These are phyloP conservation scores for Scaeva pyrastri DNA, from an alignment of 2,888 invertebrate species.

Conservation along the genomic window DNA sequence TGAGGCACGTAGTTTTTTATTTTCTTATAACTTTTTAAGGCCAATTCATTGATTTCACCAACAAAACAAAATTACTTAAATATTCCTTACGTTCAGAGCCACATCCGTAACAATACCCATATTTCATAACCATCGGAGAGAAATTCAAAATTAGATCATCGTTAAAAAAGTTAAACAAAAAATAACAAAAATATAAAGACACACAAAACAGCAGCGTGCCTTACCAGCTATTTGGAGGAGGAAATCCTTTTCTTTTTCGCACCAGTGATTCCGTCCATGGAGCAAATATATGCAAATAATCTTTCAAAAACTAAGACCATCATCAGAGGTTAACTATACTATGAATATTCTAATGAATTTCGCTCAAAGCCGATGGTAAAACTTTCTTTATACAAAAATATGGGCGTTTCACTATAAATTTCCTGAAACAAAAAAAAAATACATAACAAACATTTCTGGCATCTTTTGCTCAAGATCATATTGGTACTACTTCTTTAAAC, in stretches of 20 bases:
- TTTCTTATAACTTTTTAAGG: not conserved
- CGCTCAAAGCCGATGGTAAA: slow-evolving; percentile 41
- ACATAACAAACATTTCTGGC: slow-evolving; percentile 6
- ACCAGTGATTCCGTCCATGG: slow-evolving; percentile 26
- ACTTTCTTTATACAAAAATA: slow-evolving; percentile 66
- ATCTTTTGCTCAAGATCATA: slow-evolving; percentile 31
- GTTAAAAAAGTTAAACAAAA: slow-evolving; percentile 8
- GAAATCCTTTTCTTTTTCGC: slow-evolving; percentile 44
- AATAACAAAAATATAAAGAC: slow-evolving; percentile 6
- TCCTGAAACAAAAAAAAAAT: slow-evolving; percentile 12
- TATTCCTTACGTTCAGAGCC: not conserved
- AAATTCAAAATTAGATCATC: slow-evolving; percentile 51
- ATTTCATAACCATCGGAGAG: not conserved
- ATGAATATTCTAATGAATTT: slow-evolving; percentile 47
- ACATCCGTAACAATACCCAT: slow-evolving; percentile 12
- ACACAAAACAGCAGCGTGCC: slow-evolving; percentile 18
- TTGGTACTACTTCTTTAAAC: slow-evolving; percentile 12
- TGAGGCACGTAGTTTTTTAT: too few relatives aligned
- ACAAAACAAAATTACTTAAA: not conserved
- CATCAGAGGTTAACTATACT: slow-evolving; percentile 42
- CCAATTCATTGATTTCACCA: not conserved
- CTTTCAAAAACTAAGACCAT: not conserved
- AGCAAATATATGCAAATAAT: slow-evolving; percentile 2
- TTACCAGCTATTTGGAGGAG: slow-evolving; percentile 2
- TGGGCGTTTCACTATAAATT: slow-evolving; percentile 53